Evolutionary conservation across 1,140 invertebrate genomes (phyloP).

Genomic region (Drosophila bifasciata): DNA sequence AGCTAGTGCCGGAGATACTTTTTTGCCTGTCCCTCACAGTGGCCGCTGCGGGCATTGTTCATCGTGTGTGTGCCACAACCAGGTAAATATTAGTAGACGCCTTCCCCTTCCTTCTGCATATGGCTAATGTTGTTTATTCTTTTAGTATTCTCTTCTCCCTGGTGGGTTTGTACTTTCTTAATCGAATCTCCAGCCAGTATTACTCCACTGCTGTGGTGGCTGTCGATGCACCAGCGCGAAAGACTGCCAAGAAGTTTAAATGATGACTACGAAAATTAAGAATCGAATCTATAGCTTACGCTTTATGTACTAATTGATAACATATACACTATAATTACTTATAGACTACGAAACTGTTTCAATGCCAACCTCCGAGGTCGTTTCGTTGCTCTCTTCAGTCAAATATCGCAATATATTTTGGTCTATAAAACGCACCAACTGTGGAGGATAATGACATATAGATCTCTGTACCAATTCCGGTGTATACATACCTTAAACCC

Average conservation of each 20-base stretch:
- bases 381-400: constrained; percentile 41
- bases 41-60: constrained; percentile 72
- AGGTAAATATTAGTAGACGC: constrained; percentile 45
- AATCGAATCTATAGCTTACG: neutral
- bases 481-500: constrained; percentile 27
- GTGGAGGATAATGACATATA: neutral
- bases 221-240: constrained; percentile 49
- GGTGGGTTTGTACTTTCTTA: constrained; percentile 76
- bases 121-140: constrained; percentile 5
- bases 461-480: no score
- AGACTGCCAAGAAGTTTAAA: constrained; percentile 64
- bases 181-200: constrained; percentile 78
- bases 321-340: constrained; percentile 5
- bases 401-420: constrained; percentile 52
- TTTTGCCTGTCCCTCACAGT: constrained; percentile 72
- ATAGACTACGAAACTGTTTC: constrained; percentile 23
- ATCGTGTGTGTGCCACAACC: constrained; percentile 83
- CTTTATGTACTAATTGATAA: constrained; percentile 8
- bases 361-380: constrained; percentile 45
- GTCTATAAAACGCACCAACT: constrained; percentile 58
- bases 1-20: constrained; percentile 79
- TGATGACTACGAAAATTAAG: constrained; percentile 3
- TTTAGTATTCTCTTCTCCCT: constrained; percentile 76
- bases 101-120: neutral
- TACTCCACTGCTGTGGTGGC: constrained; percentile 53